phyloP scores from a whole-genome alignment of 2,113 vertebrate genomes.

The Erythrolamprus reginae region DNA sequence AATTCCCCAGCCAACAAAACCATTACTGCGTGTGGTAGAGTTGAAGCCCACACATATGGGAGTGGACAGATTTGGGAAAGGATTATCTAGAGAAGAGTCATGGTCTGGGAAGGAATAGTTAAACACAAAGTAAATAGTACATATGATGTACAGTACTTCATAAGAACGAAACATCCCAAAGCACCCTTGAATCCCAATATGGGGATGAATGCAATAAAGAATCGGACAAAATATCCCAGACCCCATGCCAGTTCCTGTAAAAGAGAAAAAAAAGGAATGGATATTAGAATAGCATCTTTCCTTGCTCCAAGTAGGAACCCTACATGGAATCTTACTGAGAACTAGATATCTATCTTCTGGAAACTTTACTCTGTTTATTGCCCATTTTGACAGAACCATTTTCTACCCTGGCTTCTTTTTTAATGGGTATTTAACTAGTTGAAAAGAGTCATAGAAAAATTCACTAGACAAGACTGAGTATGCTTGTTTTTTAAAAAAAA shows the following conservation, averaged over 20 bases:
- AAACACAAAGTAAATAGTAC: not conserved
- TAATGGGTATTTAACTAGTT: too few relatives aligned
- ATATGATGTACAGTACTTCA: constrained; percentile 37
- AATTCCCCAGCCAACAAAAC: not conserved
- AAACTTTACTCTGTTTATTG: too few relatives aligned
- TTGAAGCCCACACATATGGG: not conserved
- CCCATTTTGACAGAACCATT: too few relatives aligned
- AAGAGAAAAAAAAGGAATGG: not conserved
- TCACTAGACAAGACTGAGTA: not conserved
- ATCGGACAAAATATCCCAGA: constrained; percentile 51
- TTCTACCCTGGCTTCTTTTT: too few relatives aligned
- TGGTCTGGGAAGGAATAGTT: not conserved
- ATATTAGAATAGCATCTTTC: not conserved
- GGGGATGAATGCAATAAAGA: constrained; percentile 39
- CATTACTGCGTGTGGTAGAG: not conserved
- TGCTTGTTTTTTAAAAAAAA: not conserved
- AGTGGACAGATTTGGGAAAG: not conserved
- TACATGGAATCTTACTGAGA: too few relatives aligned
- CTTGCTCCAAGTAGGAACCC: not conserved
- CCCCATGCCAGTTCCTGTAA: constrained; percentile 53
- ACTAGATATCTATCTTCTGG: too few relatives aligned
- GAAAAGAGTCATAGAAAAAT: too few relatives aligned
- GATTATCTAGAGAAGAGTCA: not conserved
- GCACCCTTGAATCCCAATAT: constrained; percentile 45
- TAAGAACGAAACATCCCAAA: constrained; percentile 42